A percentile compares a stretch with the other conserved stretches of the same genome.
phyloP scores from a whole-genome alignment of 2,888 invertebrate species.

The Limenitis camilla region DNA sequence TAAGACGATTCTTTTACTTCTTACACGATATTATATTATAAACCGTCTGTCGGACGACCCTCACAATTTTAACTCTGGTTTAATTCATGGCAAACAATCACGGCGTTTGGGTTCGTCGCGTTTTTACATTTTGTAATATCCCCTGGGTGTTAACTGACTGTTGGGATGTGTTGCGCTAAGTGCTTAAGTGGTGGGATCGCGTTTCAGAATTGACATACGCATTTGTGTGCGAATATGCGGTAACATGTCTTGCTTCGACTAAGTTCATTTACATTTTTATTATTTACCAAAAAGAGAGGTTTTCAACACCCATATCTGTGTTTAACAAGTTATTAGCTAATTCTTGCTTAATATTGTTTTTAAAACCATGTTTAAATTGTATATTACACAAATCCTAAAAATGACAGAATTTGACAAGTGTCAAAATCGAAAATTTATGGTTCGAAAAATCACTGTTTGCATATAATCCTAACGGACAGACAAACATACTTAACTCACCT shows the following conservation, averaged over 20 bases:
- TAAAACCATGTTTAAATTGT: no score
- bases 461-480: neutral
- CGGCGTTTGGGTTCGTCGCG: constrained; percentile 50
- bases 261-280: no score
- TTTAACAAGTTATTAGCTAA: no score
- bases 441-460: no score
- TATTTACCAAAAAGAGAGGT: no score
- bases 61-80: constrained; percentile 56
- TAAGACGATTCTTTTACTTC: constrained; percentile 71
- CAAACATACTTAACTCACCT: neutral
- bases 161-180: constrained; percentile 71
- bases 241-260: neutral
- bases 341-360: no score
- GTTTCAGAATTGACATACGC: constrained; percentile 42
- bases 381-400: no score
- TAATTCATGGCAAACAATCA: constrained; percentile 55
- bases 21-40: constrained; percentile 72
- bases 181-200: constrained; percentile 71
- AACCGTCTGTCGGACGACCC: constrained; percentile 47
- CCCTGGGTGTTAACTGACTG: constrained; percentile 60
- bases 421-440: no score
- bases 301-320: no score
- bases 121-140: constrained; percentile 69
- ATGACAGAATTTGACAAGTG: no score
- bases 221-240: constrained; percentile 31